Evolutionary conservation across 2,113 vertebrate species (phyloP), one percentile per base, ranked within the genome.

Genomic region (Verasper variegatus): DNA sequence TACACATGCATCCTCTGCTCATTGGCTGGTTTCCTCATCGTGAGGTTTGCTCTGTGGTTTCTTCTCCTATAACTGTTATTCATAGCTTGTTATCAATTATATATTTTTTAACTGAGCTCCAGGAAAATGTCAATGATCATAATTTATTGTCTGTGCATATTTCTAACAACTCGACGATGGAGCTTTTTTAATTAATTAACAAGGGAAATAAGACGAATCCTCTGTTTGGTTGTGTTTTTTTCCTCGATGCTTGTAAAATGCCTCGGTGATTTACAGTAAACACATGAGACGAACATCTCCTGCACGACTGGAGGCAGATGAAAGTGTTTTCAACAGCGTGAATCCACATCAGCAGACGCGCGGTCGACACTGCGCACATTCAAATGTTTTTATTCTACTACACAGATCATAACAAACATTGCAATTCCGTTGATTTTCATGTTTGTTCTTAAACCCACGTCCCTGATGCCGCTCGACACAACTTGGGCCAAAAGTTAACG

Each of bases 161-260:
- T 78, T 78, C 65, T 21, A 69, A 60, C 15, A 26, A 74, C 72
- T 6, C 12, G 52, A 55, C 20, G 2, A 77, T 12, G 40, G 17
- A 9, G 42, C 2, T 11, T 68, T 11, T 11, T 35, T 14, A 23
- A 75, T 81, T 55, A 68, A 69, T 61, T 27, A 31, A 74, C 26
- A 67, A 65, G 76, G 3, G 54, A 70, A 84, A 70, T 57, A 60
- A 13, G 12, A 20, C 2, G n/a, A 21, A 10, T n/a, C n/a, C 18
- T 51, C 40, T 13, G 12, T 42, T 42, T 42, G 0, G 40, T 42
- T n/a, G 0, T 56, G 13, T 9, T 56, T 56, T 21, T 21, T 24
- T 14, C 10, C 54, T 23, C n/a, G 2, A 5, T n/a, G 54, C 21
- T 21, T 21, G 52, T 9, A 12, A 55, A 10, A 21, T 4, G 52